phyloP scores from a whole-genome alignment of 2,888 invertebrate species.

The Macaria liturata region DNA sequence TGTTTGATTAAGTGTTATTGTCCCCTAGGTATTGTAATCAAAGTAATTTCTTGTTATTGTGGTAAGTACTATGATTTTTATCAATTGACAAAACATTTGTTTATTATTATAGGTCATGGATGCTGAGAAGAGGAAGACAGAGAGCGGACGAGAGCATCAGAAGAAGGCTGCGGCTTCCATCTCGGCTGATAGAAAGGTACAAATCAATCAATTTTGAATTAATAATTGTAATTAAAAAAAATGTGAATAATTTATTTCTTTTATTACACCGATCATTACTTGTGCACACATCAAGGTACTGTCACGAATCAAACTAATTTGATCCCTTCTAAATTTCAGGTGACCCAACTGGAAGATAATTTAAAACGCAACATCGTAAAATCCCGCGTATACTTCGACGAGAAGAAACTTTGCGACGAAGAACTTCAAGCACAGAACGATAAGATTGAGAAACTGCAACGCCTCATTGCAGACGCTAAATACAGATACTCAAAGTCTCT shows the following conservation, averaged over 20 bases:
- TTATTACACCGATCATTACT: too few species aligned
- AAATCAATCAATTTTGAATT: too few species aligned
- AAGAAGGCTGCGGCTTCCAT: conserved; percentile 91
- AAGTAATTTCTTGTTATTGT: too few species aligned
- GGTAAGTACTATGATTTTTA: too few species aligned
- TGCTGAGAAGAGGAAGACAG: conserved; percentile 95
- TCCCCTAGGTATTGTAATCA: too few species aligned
- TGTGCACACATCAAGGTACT: too few species aligned
- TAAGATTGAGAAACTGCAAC: conserved; percentile 91
- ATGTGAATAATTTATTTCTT: too few species aligned
- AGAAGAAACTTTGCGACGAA: conserved; percentile 93
- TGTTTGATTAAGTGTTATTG: too few species aligned
- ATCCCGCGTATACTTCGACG: conserved; percentile 95
- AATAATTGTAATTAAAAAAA: too few species aligned
- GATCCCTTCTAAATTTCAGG: conserved; percentile 58
- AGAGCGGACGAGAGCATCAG: conserved; percentile 94
- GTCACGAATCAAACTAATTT: background rate
- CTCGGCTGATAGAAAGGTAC: conserved; percentile 90
- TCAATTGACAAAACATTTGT: too few species aligned
- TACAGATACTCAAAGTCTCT: conserved; percentile 91
- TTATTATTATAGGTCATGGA: conserved; percentile 89
- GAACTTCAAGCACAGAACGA: conserved; percentile 93
- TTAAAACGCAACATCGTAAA: conserved; percentile 92
- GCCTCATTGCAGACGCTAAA: conserved; percentile 91
- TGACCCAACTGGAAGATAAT: conserved; percentile 91